Percentiles rank a stretch among this genome's conserved stretches.
Evolutionary conservation across 1,140 invertebrate species (phyloP).

Genomic region (Neelides sp.): DNA sequence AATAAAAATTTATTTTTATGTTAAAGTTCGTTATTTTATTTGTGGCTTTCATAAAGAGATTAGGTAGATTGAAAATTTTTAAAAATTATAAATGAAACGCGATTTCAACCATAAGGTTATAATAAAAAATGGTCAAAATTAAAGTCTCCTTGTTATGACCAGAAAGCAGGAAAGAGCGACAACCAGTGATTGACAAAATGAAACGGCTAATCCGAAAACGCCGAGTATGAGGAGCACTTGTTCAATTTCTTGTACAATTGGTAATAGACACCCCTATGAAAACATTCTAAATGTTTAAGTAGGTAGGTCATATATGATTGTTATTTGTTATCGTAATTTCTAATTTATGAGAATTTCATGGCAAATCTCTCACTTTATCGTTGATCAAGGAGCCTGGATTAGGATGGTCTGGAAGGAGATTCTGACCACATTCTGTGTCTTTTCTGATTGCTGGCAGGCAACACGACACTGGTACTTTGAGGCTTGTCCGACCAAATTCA

Average conservation of each 20-base stretch:
- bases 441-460: constrained; percentile 2
- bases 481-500: constrained; percentile 12
- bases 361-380: no score
- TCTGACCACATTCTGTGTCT: background rate
- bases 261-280: background rate
- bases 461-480: constrained; percentile 13
- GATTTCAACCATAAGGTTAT: no score
- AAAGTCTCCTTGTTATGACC: background rate
- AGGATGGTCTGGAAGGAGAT: constrained; percentile 3
- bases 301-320: no score
- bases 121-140: no score
- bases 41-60: no score
- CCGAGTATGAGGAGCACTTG: background rate
- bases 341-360: no score
- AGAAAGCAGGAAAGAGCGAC: background rate
- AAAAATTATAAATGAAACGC: no score
- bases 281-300: background rate
- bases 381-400: no score
- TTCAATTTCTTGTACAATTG: background rate
- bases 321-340: no score
- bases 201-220: background rate
- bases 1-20: no score
- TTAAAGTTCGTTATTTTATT: no score
- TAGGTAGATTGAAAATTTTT: no score
- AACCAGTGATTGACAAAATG: background rate